A percentile compares a stretch with the other conserved stretches of the same genome.
Conservation (phyloP, 2,113 vertebrate species). For the Clarias magur region DNA sequence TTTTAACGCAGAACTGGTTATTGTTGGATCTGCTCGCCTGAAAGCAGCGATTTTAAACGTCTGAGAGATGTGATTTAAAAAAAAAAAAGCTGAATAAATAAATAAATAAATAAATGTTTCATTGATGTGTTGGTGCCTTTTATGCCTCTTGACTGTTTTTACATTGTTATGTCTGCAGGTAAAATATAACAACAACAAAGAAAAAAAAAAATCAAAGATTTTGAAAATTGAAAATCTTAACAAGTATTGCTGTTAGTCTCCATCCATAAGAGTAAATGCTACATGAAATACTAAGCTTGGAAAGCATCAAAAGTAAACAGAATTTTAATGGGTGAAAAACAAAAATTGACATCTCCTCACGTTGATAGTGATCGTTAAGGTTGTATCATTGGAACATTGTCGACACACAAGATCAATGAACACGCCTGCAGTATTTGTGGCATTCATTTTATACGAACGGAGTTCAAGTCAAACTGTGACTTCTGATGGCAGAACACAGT, state of each 20-base stretch:
- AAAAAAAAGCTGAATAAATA: not conserved
- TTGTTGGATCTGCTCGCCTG: not conserved
- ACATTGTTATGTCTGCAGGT: constrained; percentile 17
- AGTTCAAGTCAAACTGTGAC: too few relatives aligned
- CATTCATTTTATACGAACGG: not conserved
- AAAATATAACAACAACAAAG: not conserved
- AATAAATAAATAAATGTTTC: not conserved
- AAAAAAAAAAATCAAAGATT: constrained; percentile 5
- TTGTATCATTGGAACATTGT: not conserved
- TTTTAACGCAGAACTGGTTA: not conserved
- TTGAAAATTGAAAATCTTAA: not conserved
- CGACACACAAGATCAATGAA: not conserved
- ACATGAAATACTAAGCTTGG: not conserved
- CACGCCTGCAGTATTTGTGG: not conserved
- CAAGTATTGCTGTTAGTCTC: not conserved
- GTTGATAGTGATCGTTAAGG: not conserved
- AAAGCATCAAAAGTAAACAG: not conserved
- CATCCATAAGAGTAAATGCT: not conserved
- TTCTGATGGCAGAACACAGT: too few relatives aligned
- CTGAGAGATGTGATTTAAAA: not conserved
- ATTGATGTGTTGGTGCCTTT: not conserved
- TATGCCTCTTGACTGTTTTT: not conserved
- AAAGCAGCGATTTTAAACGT: not conserved
- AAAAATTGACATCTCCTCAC: not conserved
- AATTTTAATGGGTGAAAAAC: not conserved